Evolutionary conservation across 2,797 vertebrate genomes (phyloP), one percentile per base, ranked within the genome.

Genomic region (Falco cherrug): DNA sequence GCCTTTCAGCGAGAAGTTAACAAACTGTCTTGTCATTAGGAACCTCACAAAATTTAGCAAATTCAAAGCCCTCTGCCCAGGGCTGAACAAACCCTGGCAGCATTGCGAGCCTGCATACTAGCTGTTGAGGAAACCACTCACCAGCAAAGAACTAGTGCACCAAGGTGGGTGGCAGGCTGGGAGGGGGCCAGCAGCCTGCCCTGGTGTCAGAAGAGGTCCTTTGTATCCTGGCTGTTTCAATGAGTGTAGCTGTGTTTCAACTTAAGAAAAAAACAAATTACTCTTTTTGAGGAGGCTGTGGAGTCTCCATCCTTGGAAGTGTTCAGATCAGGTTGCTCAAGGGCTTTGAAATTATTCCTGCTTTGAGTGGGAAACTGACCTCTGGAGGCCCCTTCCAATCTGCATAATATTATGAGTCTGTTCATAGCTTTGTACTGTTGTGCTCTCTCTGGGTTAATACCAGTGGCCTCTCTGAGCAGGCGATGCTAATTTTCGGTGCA

Each of bases 161-260:
- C 0, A 1, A 26, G 24, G 5, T 31, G 33, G 29, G 35, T 56
- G 51, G 24, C 24, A 26, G 43, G 35, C 41, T 43, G 16, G 33
- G 18, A 0, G 0, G 13, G 19, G 31, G 3, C 26, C 29, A 37
- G 37, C 25, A 37, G 53, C 3, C 3, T 74, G n/a, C 7, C 4
- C 11, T 59, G 26, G 20, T 47, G n/a, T 35, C 39, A 48, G 73
- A 39, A 75, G 16, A 43, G 39, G 12, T 48, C 48, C 10, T 13
- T 7, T 37, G 16, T 39, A 3, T 68, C 24, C 35, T 71, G 16
- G 13, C 57, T 35, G 25, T 78, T 79, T 79, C 14, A 41, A 2
- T 0, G 2, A 25, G 5, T 9, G 31, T 22, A 54, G 16, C 21
- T 45, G 22, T 57, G 13, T 68, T 79, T 76, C 31, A 53, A 5